Evolutionary conservation across 2,888 invertebrate genomes (phyloP).

Genomic region (Scaptomyza parva): DNA sequence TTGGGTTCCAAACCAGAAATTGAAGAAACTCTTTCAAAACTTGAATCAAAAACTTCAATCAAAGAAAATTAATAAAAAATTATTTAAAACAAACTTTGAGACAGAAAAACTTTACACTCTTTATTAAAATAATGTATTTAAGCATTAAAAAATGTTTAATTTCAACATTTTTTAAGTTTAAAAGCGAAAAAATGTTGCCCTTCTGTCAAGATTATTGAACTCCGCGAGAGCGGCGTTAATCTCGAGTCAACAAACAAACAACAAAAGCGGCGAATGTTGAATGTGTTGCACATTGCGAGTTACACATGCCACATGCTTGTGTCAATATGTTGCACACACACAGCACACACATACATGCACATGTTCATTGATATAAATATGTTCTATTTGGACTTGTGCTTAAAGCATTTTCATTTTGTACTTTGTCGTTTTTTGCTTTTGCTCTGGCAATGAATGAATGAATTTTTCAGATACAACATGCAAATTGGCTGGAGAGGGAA

Average conservation of each 20-base stretch:
- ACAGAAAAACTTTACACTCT: no score
- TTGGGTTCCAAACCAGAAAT: no score
- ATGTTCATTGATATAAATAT: conserved; percentile 50
- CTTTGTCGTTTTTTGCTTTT: no score
- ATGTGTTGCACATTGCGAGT: background rate
- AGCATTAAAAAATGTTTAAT: no score
- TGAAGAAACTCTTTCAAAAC: no score
- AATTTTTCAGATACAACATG: conserved; percentile 60
- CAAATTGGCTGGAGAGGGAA: conserved; percentile 47
- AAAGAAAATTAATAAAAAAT: no score
- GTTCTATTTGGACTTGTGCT: conserved; percentile 55
- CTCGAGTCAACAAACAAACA: conserved; percentile 40
- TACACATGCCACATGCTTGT: conserved; percentile 46
- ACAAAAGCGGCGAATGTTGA: conserved; percentile 26
- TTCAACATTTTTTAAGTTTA: no score
- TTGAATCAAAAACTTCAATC: no score
- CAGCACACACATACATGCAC: background rate
- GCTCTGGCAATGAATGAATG: conserved; percentile 71
- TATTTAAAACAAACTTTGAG: no score
- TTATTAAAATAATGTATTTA: no score
- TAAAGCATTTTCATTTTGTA: conserved; percentile 62
- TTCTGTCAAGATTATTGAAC: conserved; percentile 45
- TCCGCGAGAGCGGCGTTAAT: conserved; percentile 26
- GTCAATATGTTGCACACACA: conserved; percentile 43
- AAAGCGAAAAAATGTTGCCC: no score